phyloP scores from a whole-genome alignment of 2,797 vertebrate genomes.

The Vespertilio murinus region DNA sequence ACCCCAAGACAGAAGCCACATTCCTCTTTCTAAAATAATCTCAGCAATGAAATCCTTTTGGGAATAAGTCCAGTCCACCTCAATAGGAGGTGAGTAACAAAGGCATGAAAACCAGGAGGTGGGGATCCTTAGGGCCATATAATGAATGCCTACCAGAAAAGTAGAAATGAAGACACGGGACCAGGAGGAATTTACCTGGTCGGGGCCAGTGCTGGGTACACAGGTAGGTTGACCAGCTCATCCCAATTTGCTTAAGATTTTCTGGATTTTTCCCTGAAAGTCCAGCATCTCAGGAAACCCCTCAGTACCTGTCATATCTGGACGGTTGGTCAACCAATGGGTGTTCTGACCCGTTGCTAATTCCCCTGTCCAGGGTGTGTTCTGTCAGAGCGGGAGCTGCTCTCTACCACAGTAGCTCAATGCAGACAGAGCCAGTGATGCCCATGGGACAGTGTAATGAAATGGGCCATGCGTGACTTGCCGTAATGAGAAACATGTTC shows the following conservation, averaged over 20 bases:
- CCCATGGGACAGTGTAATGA: background rate
- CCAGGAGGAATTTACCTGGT: background rate
- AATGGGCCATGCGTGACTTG: constrained; percentile 24
- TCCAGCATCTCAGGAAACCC: background rate
- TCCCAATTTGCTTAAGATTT: background rate
- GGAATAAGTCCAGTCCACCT: background rate
- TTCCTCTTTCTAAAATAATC: background rate
- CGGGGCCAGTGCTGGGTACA: too few species aligned
- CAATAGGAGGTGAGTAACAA: background rate
- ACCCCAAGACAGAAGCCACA: background rate
- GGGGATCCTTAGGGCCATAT: background rate
- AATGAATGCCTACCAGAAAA: background rate
- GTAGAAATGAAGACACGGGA: background rate
- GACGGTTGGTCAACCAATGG: background rate
- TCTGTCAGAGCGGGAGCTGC: background rate
- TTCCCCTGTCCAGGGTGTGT: background rate
- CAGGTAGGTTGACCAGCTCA: background rate
- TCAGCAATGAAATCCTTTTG: background rate
- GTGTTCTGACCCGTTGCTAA: background rate
- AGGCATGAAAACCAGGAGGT: background rate
- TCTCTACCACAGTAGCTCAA: background rate
- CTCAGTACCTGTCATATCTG: background rate
- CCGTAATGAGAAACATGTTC: background rate
- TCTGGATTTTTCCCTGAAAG: background rate
- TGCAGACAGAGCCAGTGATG: background rate